A percentile compares a stretch with the other conserved stretches of the same genome.
phyloP scores from a whole-genome alignment of 2,113 vertebrate species.

The Barnardius zonarius region DNA sequence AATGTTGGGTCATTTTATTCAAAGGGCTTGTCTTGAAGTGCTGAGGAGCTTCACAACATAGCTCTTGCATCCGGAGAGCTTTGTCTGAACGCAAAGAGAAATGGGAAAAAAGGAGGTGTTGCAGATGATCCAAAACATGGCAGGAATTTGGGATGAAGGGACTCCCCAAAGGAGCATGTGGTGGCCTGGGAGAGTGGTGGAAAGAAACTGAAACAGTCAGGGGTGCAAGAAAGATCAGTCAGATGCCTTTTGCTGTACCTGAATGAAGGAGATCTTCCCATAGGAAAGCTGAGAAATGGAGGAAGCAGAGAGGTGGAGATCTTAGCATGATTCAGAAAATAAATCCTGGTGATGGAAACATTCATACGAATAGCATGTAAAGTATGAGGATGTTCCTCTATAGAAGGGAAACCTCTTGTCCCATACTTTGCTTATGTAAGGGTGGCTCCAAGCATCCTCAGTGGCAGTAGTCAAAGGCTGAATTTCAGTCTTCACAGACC shows the following conservation, averaged over 20 bases:
- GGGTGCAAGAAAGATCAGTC: accelerated
- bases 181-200: neutral
- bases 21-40: neutral
- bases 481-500: neutral
- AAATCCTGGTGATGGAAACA: neutral
- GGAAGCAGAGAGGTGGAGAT: neutral
- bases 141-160: neutral
- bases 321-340: neutral
- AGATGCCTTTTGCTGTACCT: accelerated
- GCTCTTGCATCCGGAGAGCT: neutral
- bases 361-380: neutral
- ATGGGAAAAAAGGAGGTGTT: neutral
- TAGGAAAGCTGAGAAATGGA: neutral
- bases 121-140: neutral
- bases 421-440: neutral
- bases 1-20: neutral
- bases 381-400: accelerated
- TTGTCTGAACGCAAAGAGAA: neutral
- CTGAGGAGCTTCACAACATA: neutral
- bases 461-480: neutral
- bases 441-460: neutral
- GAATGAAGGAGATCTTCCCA: neutral
- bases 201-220: neutral
- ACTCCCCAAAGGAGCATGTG: accelerated
- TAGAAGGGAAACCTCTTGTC: neutral